Base-by-base conservation (phyloP, 1,140 invertebrate species). In the Episyrphus balteatus region DNA sequence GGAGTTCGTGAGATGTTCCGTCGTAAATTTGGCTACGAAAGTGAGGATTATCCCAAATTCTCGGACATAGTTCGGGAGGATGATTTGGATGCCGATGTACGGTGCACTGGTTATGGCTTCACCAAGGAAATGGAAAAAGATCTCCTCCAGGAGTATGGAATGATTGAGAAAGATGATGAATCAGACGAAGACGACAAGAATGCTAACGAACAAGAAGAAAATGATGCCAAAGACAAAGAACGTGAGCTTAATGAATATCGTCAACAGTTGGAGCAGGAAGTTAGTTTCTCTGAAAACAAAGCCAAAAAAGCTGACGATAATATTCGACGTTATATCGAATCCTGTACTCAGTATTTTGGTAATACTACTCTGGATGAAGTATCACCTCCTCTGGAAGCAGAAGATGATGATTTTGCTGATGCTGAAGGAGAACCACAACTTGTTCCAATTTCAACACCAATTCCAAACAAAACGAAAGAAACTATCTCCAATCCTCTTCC, bases 1-100 rank as follows among this genome's bases (percentile, higher is more conserved):
- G 98, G 95, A 68, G 76, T 99, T 12, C 75, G 83, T 50, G 84
- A 88, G 44, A 98, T 98, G 70, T 99, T 99, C 69, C 85, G 82
- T 59, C 83, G 83, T 68, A 78, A 89, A 46, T 99, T 97, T 70
- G 77, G 77, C 1, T 99, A 87, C 70, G 94, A 98, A 71, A 92
- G 90, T 68, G 83, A 86, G 58, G 70, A 86, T 5, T 86, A 78
- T 66, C 96, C 96, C 17, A 79, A 75, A 48, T 98, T 98, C 70
- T 66, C 75, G 42, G 90, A 96, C 66, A 69, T 97, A 42, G 85
- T 88, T 59, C 74, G 90, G 34, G 84, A 86, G 55, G 85, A 86
- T 64, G 78, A 77, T 55, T 67, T 98, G 34, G 94, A 98, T 73
- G 76, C 84, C 11, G 91, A 95, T 71, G 78, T 97, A 7, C 80